Evolutionary conservation across 2,113 vertebrate species (phyloP).

Genomic region (Felis catus): DNA sequence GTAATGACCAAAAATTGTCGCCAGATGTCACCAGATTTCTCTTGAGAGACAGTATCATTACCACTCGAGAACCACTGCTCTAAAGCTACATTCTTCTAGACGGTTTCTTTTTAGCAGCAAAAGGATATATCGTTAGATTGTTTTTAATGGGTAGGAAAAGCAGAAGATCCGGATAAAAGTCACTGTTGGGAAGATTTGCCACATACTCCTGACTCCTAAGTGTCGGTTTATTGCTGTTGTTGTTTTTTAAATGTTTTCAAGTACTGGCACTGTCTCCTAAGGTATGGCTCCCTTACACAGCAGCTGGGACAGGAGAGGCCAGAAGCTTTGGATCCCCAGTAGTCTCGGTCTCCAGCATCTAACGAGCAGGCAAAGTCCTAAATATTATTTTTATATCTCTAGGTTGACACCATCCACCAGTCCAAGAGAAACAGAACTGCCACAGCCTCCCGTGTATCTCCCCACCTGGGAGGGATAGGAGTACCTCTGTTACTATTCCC

Average conservation of each 20-base stretch:
- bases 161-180: not conserved
- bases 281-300: not conserved
- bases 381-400: constrained; percentile 7
- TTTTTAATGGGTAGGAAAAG: not conserved
- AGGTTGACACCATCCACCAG: not conserved
- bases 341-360: not conserved
- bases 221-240: not conserved
- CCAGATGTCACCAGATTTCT: not conserved
- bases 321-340: not conserved
- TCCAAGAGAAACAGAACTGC: not conserved
- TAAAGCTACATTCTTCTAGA: not conserved
- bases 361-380: not conserved
- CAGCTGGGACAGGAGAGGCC: not conserved
- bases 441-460: not conserved
- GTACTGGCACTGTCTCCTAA: not conserved
- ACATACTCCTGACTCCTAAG: not conserved
- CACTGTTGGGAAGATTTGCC: not conserved
- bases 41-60: not conserved
- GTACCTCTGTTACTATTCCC: not conserved
- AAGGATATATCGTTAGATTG: not conserved
- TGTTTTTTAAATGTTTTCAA: not conserved
- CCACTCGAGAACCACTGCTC: not conserved
- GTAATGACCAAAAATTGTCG: not conserved
- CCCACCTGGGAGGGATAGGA: not conserved
- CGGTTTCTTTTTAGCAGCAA: not conserved